Conservation (phyloP, 2,113 vertebrate genomes). For the Leptobrachium ailaonicum region DNA sequence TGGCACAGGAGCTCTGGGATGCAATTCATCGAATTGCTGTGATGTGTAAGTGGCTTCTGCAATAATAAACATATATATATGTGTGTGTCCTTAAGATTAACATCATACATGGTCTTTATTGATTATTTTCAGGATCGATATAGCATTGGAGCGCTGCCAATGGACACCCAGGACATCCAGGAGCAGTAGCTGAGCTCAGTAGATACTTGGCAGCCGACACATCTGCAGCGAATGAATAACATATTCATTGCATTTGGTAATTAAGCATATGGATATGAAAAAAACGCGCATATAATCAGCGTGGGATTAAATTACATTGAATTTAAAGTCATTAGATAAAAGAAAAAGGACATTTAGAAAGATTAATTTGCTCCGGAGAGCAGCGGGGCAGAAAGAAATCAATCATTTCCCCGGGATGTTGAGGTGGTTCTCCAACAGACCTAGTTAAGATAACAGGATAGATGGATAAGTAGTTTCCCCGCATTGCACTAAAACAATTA, state of each 20-base stretch:
- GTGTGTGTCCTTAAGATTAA: too few species aligned
- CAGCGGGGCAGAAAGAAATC: constrained; percentile 16
- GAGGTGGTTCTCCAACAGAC: neutral
- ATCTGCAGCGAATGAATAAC: neutral
- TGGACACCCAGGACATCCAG: neutral
- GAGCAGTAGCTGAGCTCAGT: neutral
- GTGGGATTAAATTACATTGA: neutral
- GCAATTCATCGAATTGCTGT: too few species aligned
- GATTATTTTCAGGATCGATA: neutral
- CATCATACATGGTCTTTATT: neutral
- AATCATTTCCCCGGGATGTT: neutral
- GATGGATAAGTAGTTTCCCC: constrained; percentile 15
- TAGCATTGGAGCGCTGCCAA: neutral
- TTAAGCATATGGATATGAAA: constrained; percentile 34
- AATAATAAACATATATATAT: too few species aligned
- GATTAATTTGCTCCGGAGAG: constrained; percentile 10
- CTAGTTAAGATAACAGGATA: constrained; percentile 19
- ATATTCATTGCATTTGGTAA: constrained; percentile 7
- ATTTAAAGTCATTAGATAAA: neutral
- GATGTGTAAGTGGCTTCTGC: too few species aligned
- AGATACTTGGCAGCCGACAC: neutral
- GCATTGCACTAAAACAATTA: constrained; percentile 18
- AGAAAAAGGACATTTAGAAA: neutral
- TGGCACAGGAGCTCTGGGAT: too few species aligned
- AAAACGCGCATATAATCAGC: constrained; percentile 9